Base-by-base conservation (phyloP, 2,888 invertebrate genomes). In the Leptinotarsa tumamoca region DNA sequence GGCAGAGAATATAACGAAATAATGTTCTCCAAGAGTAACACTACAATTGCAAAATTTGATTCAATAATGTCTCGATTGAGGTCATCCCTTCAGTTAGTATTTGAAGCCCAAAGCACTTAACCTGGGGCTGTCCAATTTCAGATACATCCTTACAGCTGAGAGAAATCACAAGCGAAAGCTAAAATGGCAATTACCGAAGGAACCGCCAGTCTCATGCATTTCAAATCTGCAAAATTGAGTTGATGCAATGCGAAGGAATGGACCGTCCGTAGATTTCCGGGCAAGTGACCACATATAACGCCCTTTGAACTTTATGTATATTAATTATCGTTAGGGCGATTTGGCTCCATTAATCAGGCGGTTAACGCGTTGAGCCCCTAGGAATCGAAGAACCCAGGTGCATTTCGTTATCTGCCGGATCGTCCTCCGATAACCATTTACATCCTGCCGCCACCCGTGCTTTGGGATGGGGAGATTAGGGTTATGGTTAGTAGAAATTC, bases 251-350 rank as follows among this genome's bases (percentile, higher is more conserved):
- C 68, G 52, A 54, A 54, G 54, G 68, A 68, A 54, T 61, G 17
- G 61, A 18, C 61, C 52, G 66, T n/a, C 71, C 18, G 18, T 21
- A 21, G 58, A 63, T 63, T 63, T 71, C 51, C 71, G 27, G 67
- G 61, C 69, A 73, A 78, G 67, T 76, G 73, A 63, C 78, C 76
- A 74, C 68, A 78, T 17, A 33, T n/a, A 63, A 63, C 68, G 71
- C 80, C 79, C 79, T 77, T 75, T 73, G 73, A 75, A 73, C 78
- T 75, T 75, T 75, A 72, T 68, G 70, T 78, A 76, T 82, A 82
- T 81, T 82, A 82, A 82, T 81, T 81, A 81, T 81, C 77, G 74
- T 80, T 81, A 80, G 77, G 76, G 75, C 74, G 76, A 78, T 78
- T 81, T 80, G 71, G 76, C 73, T 74, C 78, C 79, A 82, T 82